phyloP scores from a whole-genome alignment of 2,797 vertebrate species.

The Vespertilio murinus region DNA sequence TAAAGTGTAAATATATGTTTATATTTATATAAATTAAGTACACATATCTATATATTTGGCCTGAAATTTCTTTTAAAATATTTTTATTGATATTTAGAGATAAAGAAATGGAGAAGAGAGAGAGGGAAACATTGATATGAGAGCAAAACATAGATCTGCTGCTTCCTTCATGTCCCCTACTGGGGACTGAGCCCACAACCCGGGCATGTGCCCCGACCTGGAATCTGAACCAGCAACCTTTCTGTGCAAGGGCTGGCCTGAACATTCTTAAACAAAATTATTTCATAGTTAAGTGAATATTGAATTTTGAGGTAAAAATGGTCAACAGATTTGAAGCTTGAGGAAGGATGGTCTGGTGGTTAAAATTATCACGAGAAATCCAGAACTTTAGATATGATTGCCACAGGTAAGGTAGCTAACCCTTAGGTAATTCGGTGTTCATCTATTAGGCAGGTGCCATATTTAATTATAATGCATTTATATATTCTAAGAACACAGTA shows the following conservation, averaged over 20 bases:
- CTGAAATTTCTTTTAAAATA: neutral
- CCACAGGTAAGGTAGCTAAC: neutral
- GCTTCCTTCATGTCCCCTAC: neutral
- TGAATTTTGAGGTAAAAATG: slow-evolving; percentile 36
- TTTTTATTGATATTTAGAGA: neutral
- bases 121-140: neutral
- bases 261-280: slow-evolving; percentile 6
- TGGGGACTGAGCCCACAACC: neutral
- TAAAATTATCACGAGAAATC: neutral
- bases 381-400: neutral
- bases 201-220: neutral
- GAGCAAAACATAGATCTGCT: neutral
- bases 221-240: neutral
- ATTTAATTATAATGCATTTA: neutral
- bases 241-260: neutral
- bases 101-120: neutral
- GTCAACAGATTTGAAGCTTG: neutral
- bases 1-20: neutral
- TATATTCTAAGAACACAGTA: neutral
- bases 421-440: neutral
- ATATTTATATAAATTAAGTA: neutral
- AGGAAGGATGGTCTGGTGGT: neutral
- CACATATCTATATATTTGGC: neutral
- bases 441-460: neutral
- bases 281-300: slow-evolving; percentile 28